Evolutionary conservation across 2,113 vertebrate genomes (phyloP).

Genomic region (Sitta europaea): DNA sequence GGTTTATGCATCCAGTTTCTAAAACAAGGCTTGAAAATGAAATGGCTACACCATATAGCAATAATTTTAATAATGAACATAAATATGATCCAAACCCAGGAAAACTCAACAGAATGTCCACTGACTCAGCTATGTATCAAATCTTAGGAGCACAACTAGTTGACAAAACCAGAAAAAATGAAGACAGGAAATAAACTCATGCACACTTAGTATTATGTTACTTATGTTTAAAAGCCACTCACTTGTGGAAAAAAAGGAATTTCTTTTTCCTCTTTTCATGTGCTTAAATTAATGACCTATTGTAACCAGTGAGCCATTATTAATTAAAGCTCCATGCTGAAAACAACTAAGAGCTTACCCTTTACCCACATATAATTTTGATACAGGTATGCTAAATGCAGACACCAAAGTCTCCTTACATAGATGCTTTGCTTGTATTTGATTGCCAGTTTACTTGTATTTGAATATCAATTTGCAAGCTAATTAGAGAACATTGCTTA

Average conservation of each 20-base stretch:
- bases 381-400: conserved; percentile 1
- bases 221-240: neutral
- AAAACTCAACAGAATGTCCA: neutral
- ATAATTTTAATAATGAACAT: neutral
- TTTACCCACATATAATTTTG: neutral
- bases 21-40: neutral
- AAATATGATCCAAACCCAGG: neutral
- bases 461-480: conserved; percentile 56
- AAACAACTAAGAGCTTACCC: neutral
- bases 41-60: neutral
- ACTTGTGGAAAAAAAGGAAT: neutral
- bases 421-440: conserved; percentile 42
- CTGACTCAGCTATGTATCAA: neutral
- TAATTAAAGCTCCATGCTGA: neutral
- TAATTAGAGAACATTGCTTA: conserved; percentile 55
- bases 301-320: neutral
- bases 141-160: neutral
- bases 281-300: neutral
- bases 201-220: neutral
- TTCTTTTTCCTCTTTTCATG: neutral
- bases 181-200: neutral
- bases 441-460: conserved; percentile 63
- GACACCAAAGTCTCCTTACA: conserved; percentile 16
- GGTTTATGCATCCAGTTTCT: neutral
- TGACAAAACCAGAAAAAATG: neutral